Evolutionary conservation across 2,888 invertebrate species (phyloP), one percentile per base, ranked within the genome.

Genomic region (Pomacea canaliculata): DNA sequence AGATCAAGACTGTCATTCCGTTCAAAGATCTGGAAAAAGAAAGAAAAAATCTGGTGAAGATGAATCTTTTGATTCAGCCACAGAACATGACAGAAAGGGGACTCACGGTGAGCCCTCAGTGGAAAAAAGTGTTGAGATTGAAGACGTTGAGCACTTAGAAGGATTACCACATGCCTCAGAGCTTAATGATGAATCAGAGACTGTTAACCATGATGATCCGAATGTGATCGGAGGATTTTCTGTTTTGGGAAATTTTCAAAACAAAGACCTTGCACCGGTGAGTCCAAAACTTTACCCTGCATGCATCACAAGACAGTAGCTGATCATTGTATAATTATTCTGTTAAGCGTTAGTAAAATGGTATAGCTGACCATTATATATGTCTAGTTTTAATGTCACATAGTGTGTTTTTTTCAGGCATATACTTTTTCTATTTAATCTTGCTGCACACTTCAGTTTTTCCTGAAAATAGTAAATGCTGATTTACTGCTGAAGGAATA

Each of bases 171-270:
- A 56, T 56, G 16, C 51, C 16, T 1, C 51, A 56, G 12, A 56
- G 12, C 16, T 51, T 49, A 70, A 13, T 49, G 80, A 79, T 60
- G 78, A 82, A 62, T 78, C 62, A 16, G 66, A 68, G 27, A 71
- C 27, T n/a, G 49, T 27, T 9, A n/a, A 66, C 4, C 65, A 59
- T 65, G 83, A 84, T 65, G 81, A 78, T 16, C 80, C 83, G 10
- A 79, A 80, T 78, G 86, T 86, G 76, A 77, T 87, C 67, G 88
- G 89, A 83, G 92, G 92, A 46, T 95, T 94, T 85, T 94, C 94
- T 85, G 92, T 95, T 37, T 92, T 96, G 71, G 95, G 95, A 10
- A 92, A 92, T 76, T 93, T 93, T 84, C 93, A 93, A 77, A 93
- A 93, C 87, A 83, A 84, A 71, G 84, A 86, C 73, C 80, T 83